A percentile compares a stretch with the other conserved stretches of the same genome.
phyloP scores from a whole-genome alignment of 2,797 vertebrate genomes.

The Myotis planiceps region DNA sequence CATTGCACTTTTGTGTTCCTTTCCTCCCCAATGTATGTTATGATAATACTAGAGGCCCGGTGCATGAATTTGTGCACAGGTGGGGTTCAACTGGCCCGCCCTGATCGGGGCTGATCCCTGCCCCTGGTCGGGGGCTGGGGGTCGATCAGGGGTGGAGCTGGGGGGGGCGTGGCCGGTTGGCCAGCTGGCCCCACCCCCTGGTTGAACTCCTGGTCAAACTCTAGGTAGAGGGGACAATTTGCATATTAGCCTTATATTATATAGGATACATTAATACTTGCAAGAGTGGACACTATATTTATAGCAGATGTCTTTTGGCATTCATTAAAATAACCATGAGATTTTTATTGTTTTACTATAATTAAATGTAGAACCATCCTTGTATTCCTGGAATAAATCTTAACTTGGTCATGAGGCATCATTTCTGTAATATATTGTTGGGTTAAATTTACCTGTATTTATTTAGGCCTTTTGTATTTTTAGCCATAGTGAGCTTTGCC shows the following conservation, averaged over 20 bases:
- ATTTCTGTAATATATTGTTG: neutral
- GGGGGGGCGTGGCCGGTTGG: no score
- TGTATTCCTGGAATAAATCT: neutral
- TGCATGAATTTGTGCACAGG: no score
- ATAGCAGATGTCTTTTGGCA: neutral
- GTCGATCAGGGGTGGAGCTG: rapidly evolving
- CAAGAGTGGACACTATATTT: neutral
- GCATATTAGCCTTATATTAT: no score
- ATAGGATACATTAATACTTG: neutral
- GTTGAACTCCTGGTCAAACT: no score
- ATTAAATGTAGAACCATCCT: neutral
- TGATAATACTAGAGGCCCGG: neutral
- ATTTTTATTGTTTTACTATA: neutral
- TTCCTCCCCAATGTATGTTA: neutral
- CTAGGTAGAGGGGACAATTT: no score
- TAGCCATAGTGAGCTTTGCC: neutral
- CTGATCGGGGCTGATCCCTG: no score
- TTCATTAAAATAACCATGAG: neutral
- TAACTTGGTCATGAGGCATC: neutral
- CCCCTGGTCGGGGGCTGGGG: no score
- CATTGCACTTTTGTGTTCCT: neutral
- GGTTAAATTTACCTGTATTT: neutral
- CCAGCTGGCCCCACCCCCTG: no score
- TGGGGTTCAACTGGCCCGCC: no score
- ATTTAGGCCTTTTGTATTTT: neutral